Evolutionary conservation across 2,888 invertebrate genomes (phyloP), one percentile per base, ranked within the genome.

Genomic region (Drosophila aldrichi): DNA sequence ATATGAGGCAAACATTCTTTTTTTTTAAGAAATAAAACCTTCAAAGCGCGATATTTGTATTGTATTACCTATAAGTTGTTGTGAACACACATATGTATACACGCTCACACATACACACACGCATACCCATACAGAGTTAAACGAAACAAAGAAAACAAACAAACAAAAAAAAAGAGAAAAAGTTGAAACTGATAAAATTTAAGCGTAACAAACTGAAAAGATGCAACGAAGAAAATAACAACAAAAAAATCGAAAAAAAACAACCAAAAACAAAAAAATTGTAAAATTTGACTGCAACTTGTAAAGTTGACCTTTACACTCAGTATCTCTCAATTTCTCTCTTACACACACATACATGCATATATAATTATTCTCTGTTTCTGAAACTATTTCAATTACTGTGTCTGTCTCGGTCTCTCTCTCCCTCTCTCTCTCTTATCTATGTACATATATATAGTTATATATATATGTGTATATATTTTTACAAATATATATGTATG

Each of bases 1-100:
- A 91, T 65, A 91, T 92, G 91, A 91, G 92, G 91, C 91, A 91
- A 77, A 91, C 85, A 88, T 90, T 90, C 88, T 85, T 77, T 87
- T 78, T 78, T 85, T 82, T 83, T 62, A 79, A 77, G 77, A 83
- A 87, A 77, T 68, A 72, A 83, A 87, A 79, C 65, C 80, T 84
- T 74, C 73, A 83, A 72, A 80, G 70, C 76, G 87, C 83, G 83
- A 86, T 88, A 86, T 83, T 83, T 83, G 83, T 83, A 86, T 83
- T 88, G 89, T 86, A 83, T 86, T 83, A 85, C 71, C 86, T 80
- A 82, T 83, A 86, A 88, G 83, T 83, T 83, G 81, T 81, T 85
- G 88, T 82, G 81, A 70, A 71, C 75, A 81, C 75, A 72, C 55
- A 69, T 54, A n/a, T 22, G 22, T 22, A 67, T 34, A 51, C 14